Conservation (phyloP, 2,888 invertebrate species). For the Phlogophora meticulosa region DNA sequence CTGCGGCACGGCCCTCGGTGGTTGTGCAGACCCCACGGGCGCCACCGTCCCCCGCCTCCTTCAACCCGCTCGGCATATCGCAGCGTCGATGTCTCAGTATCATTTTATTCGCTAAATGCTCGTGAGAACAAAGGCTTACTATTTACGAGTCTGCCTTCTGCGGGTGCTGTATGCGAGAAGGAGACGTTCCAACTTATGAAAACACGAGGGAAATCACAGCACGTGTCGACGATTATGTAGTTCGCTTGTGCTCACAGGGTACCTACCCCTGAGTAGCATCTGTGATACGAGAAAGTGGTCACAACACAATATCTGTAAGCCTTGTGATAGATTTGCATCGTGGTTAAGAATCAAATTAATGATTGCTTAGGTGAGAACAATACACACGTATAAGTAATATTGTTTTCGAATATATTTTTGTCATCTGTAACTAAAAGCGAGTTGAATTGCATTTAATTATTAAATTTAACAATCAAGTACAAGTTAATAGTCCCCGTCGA, state of each 20-base stretch:
- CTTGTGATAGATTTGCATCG: conserved; percentile 87
- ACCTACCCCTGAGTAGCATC: conserved; percentile 87
- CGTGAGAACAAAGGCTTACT: conserved; percentile 91
- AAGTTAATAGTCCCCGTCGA: conserved; percentile 15
- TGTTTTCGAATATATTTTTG: conserved; percentile 79
- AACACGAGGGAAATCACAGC: conserved; percentile 87
- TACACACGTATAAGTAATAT: conserved; percentile 68
- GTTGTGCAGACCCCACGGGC: conserved; percentile 78
- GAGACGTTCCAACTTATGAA: conserved; percentile 92
- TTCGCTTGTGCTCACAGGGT: conserved; percentile 88
- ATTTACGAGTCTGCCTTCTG: conserved; percentile 93
- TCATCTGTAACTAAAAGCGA: conserved; percentile 73
- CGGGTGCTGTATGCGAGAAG: conserved; percentile 96
- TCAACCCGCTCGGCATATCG: conserved; percentile 85
- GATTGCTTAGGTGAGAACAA: conserved; percentile 83
- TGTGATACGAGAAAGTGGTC: conserved; percentile 89
- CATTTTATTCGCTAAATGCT: conserved; percentile 90
- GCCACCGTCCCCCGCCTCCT: conserved; percentile 89
- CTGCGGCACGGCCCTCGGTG: conserved; percentile 84
- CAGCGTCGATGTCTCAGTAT: conserved; percentile 88
- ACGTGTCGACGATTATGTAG: conserved; percentile 86
- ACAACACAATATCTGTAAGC: conserved; percentile 89
- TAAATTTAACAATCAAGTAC: conserved; percentile 18
- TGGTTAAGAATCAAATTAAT: conserved; percentile 80
- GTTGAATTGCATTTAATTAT: conserved; percentile 36